Base-by-base conservation (phyloP, 2,888 invertebrate genomes). In the Coleophora deauratella region DNA sequence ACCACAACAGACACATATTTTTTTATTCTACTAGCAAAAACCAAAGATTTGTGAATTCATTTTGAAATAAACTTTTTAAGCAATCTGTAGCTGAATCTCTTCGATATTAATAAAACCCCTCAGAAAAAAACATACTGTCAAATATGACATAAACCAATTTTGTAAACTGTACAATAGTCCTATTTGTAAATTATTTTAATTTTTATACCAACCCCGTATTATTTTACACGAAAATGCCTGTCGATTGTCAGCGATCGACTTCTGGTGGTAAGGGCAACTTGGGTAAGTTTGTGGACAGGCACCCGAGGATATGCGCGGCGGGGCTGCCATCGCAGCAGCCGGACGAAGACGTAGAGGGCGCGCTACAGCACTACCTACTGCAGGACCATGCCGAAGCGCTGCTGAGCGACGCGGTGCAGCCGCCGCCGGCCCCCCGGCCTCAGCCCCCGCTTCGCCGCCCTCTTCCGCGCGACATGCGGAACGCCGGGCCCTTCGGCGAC, bases 201-300 rank as follows among this genome's bases (percentile, higher is more conserved):
- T 28, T 28, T 28, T 28, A 9, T 14, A 14, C 9, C 15, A 12
- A n/a, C n/a, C n/a, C n/a, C 21, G 3, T 21, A 21, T 21, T 21
- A 21, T 21, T 41, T 32, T 44, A 42, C 48, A 42, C n/a, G 3
- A 54, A 41, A 27, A 74, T 72, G 79, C 72, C 75, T 34, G 59
- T 69, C 35, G 66, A 72, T 47, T 78, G 75, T 46, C 61, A 68
- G 42, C 61, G 55, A 44, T 61, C 59, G 12, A 73, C 73, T 9
- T 62, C 69, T 0, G 81, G 81, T 14, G 84, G 84, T 0, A 84
- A 82, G 44, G 84, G 82, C 2, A 81, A 82, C 42, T 30, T 47
- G 10, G 79, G 75, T 0, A 73, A 62, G 66, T 80, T 74, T 38
- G 67, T 69, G 41, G 80, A 82, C 42, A 68, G 81, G 45, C 62